Evolutionary conservation across 2,888 invertebrate genomes (phyloP), one percentile per base, ranked within the genome.

Genomic region (Drosophila setosimentum): DNA sequence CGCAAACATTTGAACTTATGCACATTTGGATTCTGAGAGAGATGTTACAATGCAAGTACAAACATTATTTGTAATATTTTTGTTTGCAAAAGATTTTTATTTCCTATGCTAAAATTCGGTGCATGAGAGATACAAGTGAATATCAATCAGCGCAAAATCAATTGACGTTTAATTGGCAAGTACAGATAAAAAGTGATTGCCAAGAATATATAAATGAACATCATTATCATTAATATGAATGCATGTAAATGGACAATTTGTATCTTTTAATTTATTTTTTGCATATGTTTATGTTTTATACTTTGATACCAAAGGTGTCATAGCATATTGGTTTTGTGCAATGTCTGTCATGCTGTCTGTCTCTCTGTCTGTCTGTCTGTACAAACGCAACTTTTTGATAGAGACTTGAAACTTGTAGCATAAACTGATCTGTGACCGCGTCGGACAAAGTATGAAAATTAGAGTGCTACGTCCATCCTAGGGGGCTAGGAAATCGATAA

Each of bases 91-190:
- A n/a, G n/a, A n/a, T n/a, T n/a, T n/a, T n/a, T n/a, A 45, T 21
- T 45, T 45, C 21, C 21, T 45, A 45, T 45, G 40, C 40, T n/a
- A n/a, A 35, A 35, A 35, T 16, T 16, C 16, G 29, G 29, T 16
- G 16, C 13, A 21, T 45, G 21, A 3, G 16, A 32, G 11, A 8
- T 51, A 51, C 51, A 21, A n/a, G 13, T 54, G 27, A 50, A 16
- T 24, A 53, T 53, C 60, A 50, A 54, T 42, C 51, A 73, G 59
- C 45, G 37, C 68, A 65, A 68, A 77, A 72, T 69, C 64, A 72
- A 73, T 87, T 73, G 64, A 53, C 60, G 67, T 51, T 69, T 87
- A 78, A 84, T 89, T 82, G 73, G 32, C 72, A 62, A 57, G 18
- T 53, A 21, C 50, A 63, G 68, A 80, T 60, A 63, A 68, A 63